Base-by-base conservation (phyloP, 2,113 vertebrate genomes). In the Hippoglossus stenolepis region DNA sequence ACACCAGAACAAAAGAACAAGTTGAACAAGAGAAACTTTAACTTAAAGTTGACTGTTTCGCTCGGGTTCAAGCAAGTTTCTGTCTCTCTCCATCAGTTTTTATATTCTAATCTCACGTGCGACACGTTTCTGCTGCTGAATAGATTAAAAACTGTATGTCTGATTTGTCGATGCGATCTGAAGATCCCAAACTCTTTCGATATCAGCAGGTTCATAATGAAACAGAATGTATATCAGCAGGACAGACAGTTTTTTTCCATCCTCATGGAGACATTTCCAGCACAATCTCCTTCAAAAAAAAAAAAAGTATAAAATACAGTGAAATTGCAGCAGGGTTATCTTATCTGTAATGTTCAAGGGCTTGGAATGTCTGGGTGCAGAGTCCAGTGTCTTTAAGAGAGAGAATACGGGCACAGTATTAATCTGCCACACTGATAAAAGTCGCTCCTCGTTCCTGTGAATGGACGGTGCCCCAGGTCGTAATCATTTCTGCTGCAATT, bases 331-430 rank as follows among this genome's bases (percentile, higher is more conserved):
- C 54, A 2, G 3, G 20, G 49, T 82, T 92, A 93, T 94, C 93
- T 94, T 94, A 95, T 94, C 93, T 85, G 38, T 23, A 28, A 65
- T 58, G 43, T 75, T 73, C 64, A 85, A 83, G 88, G 81, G 69
- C 66, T 81, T 60, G 68, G 80, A 84, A 60, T 84, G 81, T 66
- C 59, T 45, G 68, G 91, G 93, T 90, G 86, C 91, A 93, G 87
- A 95, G 92, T 89, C 87, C 92, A 92, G 74, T 75, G 84, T 82
- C 89, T 84, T 21, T 3, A 65, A 65, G 74, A 83, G 60, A 28
- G 53, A 74, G 75, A 75, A 61, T 80, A 85, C 70, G 74, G 82
- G 82, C 67, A 38, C 77, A 79, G 77, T 80, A 89, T 81, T 73
- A 88, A 88, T 88, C 83, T 74, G 47, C 47, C 38, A 45, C 28